Evolutionary conservation across 1,140 invertebrate species (phyloP), one percentile per base, ranked within the genome.

Genomic region (Drosophila nannoptera): DNA sequence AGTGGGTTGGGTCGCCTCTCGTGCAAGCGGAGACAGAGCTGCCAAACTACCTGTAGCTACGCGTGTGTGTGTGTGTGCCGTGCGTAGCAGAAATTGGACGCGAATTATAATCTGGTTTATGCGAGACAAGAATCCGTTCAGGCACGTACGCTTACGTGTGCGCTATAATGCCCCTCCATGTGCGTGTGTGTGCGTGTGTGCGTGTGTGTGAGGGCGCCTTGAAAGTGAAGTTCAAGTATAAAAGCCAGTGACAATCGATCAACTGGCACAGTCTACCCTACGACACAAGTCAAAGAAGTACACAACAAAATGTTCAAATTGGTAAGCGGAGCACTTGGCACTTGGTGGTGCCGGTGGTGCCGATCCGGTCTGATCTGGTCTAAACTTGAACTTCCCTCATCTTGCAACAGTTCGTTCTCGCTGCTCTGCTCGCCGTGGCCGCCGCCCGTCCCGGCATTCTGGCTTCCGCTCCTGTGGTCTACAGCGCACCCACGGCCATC

Each of bases 361-460:
- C n/a, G 38, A 22, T 22, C n/a, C n/a, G n/a, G n/a, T n/a, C n/a
- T n/a, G n/a, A n/a, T 22, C 22, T 42, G 38, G 38, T 42, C 11
- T 5, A 12, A 12, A 31, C n/a, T 6, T 33, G 12, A 69, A 56
- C 31, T n/a, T 16, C 12, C 0, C 32, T 42, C 12, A 7, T 29
- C 6, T 63, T 68, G 16, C 4, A 0, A 68, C 68, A 92, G 91
- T 81, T 92, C 81, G 92, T 92, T 88, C 91, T 93, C 88, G 90
- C 91, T 77, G 90, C 91, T 70, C 75, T 93, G 72, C 72, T 93
- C 81, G 92, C 92, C 69, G 89, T 91, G 12, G 92, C 90, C 38
- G 83, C 90, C 60, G 92, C 92, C 56, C 89, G 90, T 58, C 91
- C 92, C 11, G 91, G 91, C 7, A 69, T 76, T 40, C 56, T 78